These are phyloP conservation scores for Digitonthophagus gazella DNA, from an alignment of 2,888 invertebrate species.

Conservation along the genomic window DNA sequence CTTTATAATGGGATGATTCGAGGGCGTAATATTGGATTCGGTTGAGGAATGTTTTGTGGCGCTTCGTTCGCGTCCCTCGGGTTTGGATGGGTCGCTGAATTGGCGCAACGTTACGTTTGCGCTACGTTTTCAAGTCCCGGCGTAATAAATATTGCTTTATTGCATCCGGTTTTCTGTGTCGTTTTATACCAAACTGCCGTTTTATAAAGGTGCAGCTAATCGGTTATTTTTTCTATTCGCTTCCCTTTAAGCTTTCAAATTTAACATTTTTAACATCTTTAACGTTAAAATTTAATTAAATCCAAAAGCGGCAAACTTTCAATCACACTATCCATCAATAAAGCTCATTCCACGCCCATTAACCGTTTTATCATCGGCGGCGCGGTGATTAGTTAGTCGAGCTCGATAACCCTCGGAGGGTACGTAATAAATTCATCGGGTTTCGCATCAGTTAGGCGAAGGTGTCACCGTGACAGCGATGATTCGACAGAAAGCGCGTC, in stretches of 20 bases:
- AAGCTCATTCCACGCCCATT: too few relatives aligned
- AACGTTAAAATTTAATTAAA: too few relatives aligned
- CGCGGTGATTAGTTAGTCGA: too few relatives aligned
- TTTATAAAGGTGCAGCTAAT: too few relatives aligned
- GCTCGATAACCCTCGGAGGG: background rate
- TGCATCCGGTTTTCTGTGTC: background rate
- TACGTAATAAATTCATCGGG: background rate
- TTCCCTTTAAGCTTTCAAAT: too few relatives aligned
- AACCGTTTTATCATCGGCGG: too few relatives aligned
- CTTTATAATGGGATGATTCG: conserved; percentile 23
- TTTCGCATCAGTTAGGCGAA: background rate
- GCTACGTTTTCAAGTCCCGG: background rate
- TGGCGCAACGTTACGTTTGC: background rate
- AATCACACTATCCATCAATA: too few relatives aligned
- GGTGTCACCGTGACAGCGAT: background rate
- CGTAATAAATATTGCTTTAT: background rate
- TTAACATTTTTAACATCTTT: too few relatives aligned
- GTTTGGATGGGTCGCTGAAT: background rate
- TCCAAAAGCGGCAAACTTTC: too few relatives aligned
- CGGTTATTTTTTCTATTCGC: too few relatives aligned
- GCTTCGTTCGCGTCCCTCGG: background rate
- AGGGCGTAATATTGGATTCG: background rate
- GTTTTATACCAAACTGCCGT: too few relatives aligned
- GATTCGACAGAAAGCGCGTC: background rate
- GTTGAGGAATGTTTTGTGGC: background rate